Percentiles rank a stretch among this genome's conserved stretches.
Conservation (phyloP, 2,113 vertebrate genomes). For the Micromys minutus region DNA sequence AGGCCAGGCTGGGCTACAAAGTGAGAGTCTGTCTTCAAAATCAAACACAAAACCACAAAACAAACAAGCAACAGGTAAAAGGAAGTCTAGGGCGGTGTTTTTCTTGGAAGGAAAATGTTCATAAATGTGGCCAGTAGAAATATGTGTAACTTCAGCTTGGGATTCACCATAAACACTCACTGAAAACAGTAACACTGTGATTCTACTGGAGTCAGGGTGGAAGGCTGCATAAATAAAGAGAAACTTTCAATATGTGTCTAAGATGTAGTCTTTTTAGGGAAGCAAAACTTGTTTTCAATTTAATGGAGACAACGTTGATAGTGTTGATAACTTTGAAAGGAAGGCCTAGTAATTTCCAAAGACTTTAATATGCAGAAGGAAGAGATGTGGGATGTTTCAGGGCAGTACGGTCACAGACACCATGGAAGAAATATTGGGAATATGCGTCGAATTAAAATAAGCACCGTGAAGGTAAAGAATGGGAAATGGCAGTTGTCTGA, state of each 20-base stretch:
- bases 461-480: not conserved
- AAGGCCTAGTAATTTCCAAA: not conserved
- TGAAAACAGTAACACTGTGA: not conserved
- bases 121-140: not conserved
- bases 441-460: not conserved
- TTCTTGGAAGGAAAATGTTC: not conserved
- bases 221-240: not conserved
- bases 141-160: not conserved
- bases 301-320: not conserved
- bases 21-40: not conserved
- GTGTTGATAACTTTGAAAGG: not conserved
- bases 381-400: not conserved
- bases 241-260: constrained; percentile 35
- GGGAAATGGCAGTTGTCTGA: not conserved
- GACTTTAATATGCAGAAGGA: not conserved
- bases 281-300: not conserved
- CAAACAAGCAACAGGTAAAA: not conserved
- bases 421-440: not conserved
- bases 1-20: not conserved
- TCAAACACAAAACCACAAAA: not conserved
- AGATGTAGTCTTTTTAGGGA: not conserved
- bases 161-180: not conserved
- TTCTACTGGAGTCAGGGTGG: not conserved
- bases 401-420: not conserved
- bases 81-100: not conserved